These are phyloP conservation scores for Fabriciana adippe DNA, from an alignment of 2,888 invertebrate genomes.

Conservation along the genomic window DNA sequence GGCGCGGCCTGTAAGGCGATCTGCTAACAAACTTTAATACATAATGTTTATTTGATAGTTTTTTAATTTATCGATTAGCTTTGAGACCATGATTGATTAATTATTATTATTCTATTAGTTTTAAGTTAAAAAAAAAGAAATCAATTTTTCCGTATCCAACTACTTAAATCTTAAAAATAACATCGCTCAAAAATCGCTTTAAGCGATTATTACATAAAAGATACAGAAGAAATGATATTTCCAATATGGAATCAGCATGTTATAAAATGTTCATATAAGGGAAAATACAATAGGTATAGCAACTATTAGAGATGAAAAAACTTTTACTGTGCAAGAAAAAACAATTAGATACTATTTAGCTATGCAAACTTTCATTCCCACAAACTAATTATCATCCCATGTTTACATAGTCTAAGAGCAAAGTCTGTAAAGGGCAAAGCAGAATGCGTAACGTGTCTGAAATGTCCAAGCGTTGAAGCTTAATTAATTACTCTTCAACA, in stretches of 20 bases:
- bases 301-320: not conserved
- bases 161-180: no score
- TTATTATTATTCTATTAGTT: constrained; percentile 1
- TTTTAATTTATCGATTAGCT: constrained; percentile 24
- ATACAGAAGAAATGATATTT: no score
- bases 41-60: constrained; percentile 23
- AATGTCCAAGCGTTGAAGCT: constrained; percentile 24
- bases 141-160: no score
- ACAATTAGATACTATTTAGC: not conserved
- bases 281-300: not conserved
- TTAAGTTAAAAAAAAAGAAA: not conserved
- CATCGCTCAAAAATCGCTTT: no score
- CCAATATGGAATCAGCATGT: no score
- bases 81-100: constrained; percentile 9
- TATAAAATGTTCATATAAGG: no score
- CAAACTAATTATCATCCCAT: constrained; percentile 4
- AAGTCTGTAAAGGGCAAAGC: constrained; percentile 24
- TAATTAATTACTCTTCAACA: constrained; percentile 53
- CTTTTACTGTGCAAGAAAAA: not conserved
- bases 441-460: constrained; percentile 33
- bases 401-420: constrained; percentile 19
- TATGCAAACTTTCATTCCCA: constrained; percentile 10
- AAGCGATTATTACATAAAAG: no score
- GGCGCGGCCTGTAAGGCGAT: constrained; percentile 54
- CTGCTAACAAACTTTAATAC: constrained; percentile 45